Base-by-base conservation (phyloP, 2,888 invertebrate species). In the Blomia tropicalis region DNA sequence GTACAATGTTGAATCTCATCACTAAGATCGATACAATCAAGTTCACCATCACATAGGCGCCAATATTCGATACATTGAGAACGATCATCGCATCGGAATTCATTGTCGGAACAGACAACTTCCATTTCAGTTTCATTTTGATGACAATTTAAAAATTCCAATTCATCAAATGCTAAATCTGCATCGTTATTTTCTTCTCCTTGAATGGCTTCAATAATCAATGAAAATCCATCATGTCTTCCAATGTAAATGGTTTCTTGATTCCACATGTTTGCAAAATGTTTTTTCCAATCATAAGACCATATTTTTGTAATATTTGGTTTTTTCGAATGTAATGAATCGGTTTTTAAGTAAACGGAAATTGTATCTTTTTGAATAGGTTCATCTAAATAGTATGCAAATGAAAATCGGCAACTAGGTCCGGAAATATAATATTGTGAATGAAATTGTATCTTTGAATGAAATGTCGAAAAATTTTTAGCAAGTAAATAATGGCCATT, bases 1-100 rank as follows among this genome's bases (percentile, higher is more conserved):
- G 58, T 53, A 25, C 63, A 63, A 2, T 64, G 64, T 30, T 58
- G 54, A 23, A 54, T 47, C 53, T 67, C 67, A 43, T 67, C 67
- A 0, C 65, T 54, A 32, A 60, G 51, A 22, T 66, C 66, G 0
- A 36, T 17, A 27, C 67, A 67, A 36, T 67, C 65, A 11, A 31
- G 29, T 5, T 60, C 58, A 29, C 63, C 63, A 32, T 67, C 66
- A 27, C 66, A 67, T 23, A 41, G 32, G 11, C 31, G 30, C 65
- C 65, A 67, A 14, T 41, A 30, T 25, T 64, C 60, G 29, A 67
- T 65, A 32, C 67, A 67, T 44, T 66, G 58, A 2, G 25, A 2
- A 5, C 7, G 14, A n/a, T 47, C 51, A 27, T 47, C 51, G 27
- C 51, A 47, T 19, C 51, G 51, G 22, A 11, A 47, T n/a, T 47